Conservation (phyloP, 2,113 vertebrate genomes). For the Rallus limicola region DNA sequence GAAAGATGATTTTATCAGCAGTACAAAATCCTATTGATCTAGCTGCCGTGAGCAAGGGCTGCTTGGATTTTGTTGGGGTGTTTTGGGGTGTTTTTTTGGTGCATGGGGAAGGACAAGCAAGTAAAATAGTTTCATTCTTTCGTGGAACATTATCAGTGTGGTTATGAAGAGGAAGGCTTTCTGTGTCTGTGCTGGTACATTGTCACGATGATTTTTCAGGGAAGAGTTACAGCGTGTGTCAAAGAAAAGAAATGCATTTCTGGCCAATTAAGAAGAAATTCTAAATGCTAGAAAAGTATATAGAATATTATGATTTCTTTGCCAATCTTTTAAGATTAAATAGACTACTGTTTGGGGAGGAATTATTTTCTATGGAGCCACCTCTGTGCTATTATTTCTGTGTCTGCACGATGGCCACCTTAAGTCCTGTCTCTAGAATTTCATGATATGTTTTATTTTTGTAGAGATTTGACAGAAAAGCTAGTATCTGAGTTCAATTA, state of each 20-base stretch:
- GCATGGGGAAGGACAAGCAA: neutral
- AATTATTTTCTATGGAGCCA: neutral
- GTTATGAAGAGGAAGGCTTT: neutral
- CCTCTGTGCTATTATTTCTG: neutral
- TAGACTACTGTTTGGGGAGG: neutral
- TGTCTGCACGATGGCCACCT: fast-evolving
- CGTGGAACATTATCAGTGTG: neutral
- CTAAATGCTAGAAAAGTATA: neutral
- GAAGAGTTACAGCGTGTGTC: neutral
- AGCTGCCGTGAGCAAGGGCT: neutral
- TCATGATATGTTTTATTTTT: neutral
- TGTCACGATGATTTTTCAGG: neutral
- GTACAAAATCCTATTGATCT: neutral
- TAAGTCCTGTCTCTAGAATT: neutral
- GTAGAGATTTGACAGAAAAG: neutral
- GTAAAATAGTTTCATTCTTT: conserved; percentile 3
- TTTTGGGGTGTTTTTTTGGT: neutral
- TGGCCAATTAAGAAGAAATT: neutral
- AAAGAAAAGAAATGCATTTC: neutral
- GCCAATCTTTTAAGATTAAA: neutral
- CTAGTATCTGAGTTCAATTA: conserved; percentile 21
- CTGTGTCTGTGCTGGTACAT: neutral
- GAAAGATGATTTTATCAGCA: neutral
- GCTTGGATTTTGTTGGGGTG: neutral
- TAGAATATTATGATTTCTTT: neutral